Base-by-base conservation (phyloP, 1,140 invertebrate genomes). In the Branchinecta lindahli region DNA sequence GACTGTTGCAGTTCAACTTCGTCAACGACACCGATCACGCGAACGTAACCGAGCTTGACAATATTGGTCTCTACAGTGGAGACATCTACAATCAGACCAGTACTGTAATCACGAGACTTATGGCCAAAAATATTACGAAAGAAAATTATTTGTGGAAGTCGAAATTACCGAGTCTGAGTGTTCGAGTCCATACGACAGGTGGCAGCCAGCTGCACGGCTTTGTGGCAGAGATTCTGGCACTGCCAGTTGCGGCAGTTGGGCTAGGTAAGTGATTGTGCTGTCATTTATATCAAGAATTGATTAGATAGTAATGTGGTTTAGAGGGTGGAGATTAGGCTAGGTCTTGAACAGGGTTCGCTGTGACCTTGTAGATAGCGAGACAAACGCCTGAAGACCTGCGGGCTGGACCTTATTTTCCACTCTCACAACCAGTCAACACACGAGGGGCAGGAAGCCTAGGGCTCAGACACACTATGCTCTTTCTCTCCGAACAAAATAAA, bases 141-240 rank as follows among this genome's bases (percentile, higher is more conserved):
- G 72, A 74, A 47, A 90, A 89, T 72, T 85, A 84, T 72, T 83
- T 93, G 45, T 90, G 91, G 72, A 86, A 80, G 75, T 91, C 88
- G 0, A 82, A 81, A 67, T 85, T 86, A 20, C 85, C 90, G 0
- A 91, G 90, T 74, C 80, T 99, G 68, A 95, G 92, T 75, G 81
- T 99, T 4, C 89, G 92, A 77, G 79, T 99, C 10, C 93, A 96
- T 76, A 93, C 94, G 0, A 96, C 94, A 72, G 94, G 95, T 47
- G 94, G 94, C 0, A 91, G 91, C 66, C 87, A 86, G 44, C 82
- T 85, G n/a, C 90, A 96, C 79, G 97, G 97, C 69, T 99, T 99
- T 77, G 91, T 99, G 73, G 96, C 96, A 15, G 96, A 99, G 82
- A 85, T 99, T 69, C 87, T 98, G 0, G 96, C 94, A 0, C 79